Percentiles rank a stretch among this genome's conserved stretches.
Conservation (phyloP, 2,113 vertebrate species). For the Rhineura floridana region DNA sequence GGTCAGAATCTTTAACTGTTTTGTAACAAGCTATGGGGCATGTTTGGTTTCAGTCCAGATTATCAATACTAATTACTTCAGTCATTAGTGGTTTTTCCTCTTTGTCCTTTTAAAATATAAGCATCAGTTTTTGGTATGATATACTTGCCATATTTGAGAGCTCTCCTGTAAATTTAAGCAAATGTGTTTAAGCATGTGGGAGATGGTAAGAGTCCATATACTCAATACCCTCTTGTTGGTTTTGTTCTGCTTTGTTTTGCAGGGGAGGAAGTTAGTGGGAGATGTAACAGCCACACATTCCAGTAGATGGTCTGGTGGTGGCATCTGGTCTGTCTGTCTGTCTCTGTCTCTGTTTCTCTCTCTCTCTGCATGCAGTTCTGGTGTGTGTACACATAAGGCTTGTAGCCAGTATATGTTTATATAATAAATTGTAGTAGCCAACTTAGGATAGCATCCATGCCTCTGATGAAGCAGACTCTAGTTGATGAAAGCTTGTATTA, state of each 20-base stretch:
- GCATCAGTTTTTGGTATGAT: background rate
- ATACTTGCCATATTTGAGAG: background rate
- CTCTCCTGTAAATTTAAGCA: background rate
- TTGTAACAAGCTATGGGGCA: slow-evolving; percentile 2
- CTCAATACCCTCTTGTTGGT: background rate
- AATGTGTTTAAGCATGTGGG: background rate
- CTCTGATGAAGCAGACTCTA: too few relatives aligned
- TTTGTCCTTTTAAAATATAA: background rate
- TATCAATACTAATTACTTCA: slow-evolving; percentile 22
- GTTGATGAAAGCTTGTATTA: too few relatives aligned
- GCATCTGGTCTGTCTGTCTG: background rate
- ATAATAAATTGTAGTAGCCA: too few relatives aligned
- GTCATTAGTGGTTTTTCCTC: slow-evolving; percentile 5
- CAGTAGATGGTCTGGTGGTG: background rate
- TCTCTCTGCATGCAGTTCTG: background rate
- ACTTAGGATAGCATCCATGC: too few relatives aligned
- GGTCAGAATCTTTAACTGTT: slow-evolving; percentile 40
- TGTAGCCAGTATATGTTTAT: background rate
- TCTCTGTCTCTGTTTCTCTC: too few relatives aligned
- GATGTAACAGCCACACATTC: background rate
- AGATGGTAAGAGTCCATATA: background rate
- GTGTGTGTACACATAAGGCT: background rate
- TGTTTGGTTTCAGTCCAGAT: slow-evolving; percentile 26
- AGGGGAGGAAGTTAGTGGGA: background rate
- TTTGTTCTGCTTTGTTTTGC: background rate